Base-by-base conservation (phyloP, 1,140 invertebrate genomes). In the Polypedilum vanderplanki region DNA sequence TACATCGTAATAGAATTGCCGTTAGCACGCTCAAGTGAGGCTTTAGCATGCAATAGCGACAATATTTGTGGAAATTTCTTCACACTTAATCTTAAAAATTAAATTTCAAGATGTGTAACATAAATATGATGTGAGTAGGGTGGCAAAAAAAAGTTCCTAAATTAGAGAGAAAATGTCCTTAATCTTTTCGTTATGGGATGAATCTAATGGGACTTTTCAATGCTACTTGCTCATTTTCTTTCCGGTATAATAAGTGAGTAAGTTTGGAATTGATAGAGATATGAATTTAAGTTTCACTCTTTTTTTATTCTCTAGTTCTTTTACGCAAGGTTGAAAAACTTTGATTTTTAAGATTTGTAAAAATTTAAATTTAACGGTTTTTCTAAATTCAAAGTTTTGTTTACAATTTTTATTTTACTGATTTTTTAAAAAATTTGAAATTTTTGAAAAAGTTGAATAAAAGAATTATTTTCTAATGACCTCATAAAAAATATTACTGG, bases 131-230 rank as follows among this genome's bases (percentile, higher is more conserved):
- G 46, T 57, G 46, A 4, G n/a, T 57, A 15, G n/a, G 12, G 12
- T 57, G 46, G 12, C n/a, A 15, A 57, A 57, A 57, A n/a, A 57
- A 57, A n/a, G 46, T 57, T 57, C 46, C 46, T 57, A 57, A 57
- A 57, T 57, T 57, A 57, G n/a, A 57, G 46, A 57, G 46, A 57
- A 57, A 57, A 57, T 57, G 46, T 57, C 46, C 46, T 57, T 57
- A 57, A 57, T 57, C 46, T 57, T 57, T 57, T 57, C 46, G 46
- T 57, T 57, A 57, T 57, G n/a, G 7, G 46, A 15, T 46, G 12
- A n/a, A 57, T 57, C 46, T 57, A 57, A 57, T 57, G 46, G 46
- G 46, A 57, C 15, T 57, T 57, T 57, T 57, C 46, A 33, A 33
- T 57, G 46, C 46, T 57, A 57, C n/a, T 33, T 33, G 24, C 24